Evolutionary conservation across 2,113 vertebrate species (phyloP).

Genomic region (Hippolais icterina): DNA sequence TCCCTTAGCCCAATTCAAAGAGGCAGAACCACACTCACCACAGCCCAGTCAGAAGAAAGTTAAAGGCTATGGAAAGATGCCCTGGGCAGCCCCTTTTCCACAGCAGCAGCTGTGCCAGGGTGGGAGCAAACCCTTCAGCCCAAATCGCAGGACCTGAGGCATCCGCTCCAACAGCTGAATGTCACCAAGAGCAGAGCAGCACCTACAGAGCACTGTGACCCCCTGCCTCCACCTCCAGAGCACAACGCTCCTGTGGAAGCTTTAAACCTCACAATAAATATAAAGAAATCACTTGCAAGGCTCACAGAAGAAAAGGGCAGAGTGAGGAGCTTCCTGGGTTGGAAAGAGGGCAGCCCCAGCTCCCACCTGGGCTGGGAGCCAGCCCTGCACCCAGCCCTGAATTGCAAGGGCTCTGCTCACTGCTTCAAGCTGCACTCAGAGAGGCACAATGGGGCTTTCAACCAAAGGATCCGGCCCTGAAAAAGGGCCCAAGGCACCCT

Average conservation of each 20-base stretch:
- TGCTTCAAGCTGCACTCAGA: fast-evolving
- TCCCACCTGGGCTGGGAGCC: not conserved
- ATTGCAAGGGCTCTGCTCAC: not conserved
- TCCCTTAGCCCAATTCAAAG: not conserved
- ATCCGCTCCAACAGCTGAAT: not conserved
- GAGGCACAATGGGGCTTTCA: not conserved
- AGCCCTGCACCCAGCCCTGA: not conserved
- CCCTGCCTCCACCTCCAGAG: not conserved
- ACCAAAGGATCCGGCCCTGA: not conserved
- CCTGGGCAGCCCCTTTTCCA: not conserved
- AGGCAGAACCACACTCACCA: not conserved
- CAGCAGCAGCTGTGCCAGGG: not conserved
- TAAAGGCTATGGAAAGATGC: not conserved
- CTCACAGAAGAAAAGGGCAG: not conserved
- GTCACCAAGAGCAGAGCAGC: not conserved
- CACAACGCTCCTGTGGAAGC: not conserved
- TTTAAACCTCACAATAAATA: not conserved
- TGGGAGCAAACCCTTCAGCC: not conserved
- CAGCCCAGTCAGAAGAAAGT: not conserved
- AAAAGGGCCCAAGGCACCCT: not conserved
- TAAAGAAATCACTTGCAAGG: not conserved
- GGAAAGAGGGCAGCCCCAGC: not conserved
- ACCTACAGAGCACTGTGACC: not conserved
- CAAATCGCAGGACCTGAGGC: not conserved
- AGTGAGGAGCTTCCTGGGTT: not conserved